phyloP scores from a whole-genome alignment of 2,113 vertebrate genomes.

The Cyrtonyx montezumae region DNA sequence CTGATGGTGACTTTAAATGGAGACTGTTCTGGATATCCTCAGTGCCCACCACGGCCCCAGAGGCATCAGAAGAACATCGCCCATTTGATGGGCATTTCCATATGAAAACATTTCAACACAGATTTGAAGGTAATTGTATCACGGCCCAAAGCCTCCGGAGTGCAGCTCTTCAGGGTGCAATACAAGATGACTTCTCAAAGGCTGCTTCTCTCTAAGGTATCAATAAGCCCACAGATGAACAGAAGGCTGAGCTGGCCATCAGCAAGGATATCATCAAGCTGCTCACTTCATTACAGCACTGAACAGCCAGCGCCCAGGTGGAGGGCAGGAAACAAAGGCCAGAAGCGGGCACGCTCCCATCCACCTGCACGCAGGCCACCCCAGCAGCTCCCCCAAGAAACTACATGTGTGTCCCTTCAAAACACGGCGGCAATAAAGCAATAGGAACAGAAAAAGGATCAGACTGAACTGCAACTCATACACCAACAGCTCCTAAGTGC shows the following conservation, averaged over 20 bases:
- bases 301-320: slow-evolving; percentile 41
- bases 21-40: background rate
- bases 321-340: slow-evolving; percentile 3
- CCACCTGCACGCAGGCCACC: background rate
- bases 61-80: background rate
- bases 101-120: background rate
- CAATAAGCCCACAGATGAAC: background rate
- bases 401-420: background rate
- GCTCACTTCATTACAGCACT: background rate
- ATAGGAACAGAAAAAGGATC: background rate
- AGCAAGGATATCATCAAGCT: background rate
- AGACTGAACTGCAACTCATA: background rate
- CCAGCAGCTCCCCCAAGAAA: background rate
- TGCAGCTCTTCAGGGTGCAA: background rate
- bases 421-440: background rate
- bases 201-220: background rate
- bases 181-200: fast-evolving
- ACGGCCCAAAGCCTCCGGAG: background rate
- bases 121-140: background rate
- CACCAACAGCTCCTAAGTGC: background rate
- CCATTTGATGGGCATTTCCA: background rate
- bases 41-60: background rate
- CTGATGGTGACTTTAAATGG: background rate
- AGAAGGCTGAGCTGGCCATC: background rate
- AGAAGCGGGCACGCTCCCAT: background rate